phyloP scores from a whole-genome alignment of 2,888 invertebrate genomes.

The Maniola hyperantus region DNA sequence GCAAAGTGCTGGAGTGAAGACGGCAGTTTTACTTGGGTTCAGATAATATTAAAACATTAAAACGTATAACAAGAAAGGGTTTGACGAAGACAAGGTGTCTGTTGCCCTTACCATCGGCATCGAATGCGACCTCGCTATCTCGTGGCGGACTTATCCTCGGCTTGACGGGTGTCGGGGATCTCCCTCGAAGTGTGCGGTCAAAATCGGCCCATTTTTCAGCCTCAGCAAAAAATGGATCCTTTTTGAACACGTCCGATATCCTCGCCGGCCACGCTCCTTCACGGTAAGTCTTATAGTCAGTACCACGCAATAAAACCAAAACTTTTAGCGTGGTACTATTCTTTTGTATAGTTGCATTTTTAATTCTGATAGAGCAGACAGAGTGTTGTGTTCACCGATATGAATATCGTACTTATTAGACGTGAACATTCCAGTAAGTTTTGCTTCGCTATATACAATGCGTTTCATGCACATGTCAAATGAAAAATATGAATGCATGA shows the following conservation, averaged over 20 bases:
- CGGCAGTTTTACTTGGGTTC: constrained; percentile 27
- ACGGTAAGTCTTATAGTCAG: constrained; percentile 75
- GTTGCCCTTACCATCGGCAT: constrained; percentile 87
- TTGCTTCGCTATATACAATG: constrained; percentile 76
- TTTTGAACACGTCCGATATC: constrained; percentile 77
- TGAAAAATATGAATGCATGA: constrained; percentile 45
- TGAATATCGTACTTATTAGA: constrained; percentile 43
- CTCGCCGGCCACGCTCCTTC: constrained; percentile 75
- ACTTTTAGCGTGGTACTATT: constrained; percentile 34
- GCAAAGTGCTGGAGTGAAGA: constrained; percentile 40
- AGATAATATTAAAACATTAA: constrained; percentile 26
- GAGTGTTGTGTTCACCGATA: constrained; percentile 71
- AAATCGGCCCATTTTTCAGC: constrained; percentile 79
- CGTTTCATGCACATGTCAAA: constrained; percentile 67
- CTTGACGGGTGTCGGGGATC: constrained; percentile 88
- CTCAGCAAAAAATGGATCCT: constrained; percentile 79
- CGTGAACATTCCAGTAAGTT: constrained; percentile 57
- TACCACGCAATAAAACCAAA: constrained; percentile 48
- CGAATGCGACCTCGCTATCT: constrained; percentile 87
- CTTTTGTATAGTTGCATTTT: constrained; percentile 31
- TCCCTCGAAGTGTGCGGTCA: constrained; percentile 83
- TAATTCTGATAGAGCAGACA: constrained; percentile 40
- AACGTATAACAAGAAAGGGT: constrained; percentile 51
- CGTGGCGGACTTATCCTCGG: constrained; percentile 86
- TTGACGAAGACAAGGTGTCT: constrained; percentile 69